Evolutionary conservation across 2,113 vertebrate species (phyloP).

Genomic region (Camarhynchus parvulus): DNA sequence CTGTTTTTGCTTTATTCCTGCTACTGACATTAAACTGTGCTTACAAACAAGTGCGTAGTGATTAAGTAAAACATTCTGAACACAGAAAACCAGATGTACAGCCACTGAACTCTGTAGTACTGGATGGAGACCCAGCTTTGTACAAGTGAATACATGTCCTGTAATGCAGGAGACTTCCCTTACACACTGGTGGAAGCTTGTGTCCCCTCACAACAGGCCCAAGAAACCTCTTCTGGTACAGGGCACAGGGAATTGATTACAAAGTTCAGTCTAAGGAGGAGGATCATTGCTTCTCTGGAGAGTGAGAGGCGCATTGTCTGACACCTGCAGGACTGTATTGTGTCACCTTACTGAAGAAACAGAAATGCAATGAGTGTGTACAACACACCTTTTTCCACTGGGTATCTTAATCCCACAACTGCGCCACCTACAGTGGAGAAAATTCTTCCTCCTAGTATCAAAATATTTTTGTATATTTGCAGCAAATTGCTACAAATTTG

Average conservation of each 20-base stretch:
- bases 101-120: neutral
- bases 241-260: neutral
- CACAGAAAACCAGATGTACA: neutral
- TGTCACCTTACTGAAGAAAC: neutral
- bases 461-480: neutral
- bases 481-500: neutral
- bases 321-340: neutral
- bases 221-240: neutral
- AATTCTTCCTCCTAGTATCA: neutral
- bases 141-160: fast-evolving
- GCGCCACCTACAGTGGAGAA: neutral
- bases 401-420: neutral
- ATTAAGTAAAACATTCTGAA: neutral
- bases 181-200: neutral
- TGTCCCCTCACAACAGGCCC: neutral
- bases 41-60: fast-evolving
- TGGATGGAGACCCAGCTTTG: neutral
- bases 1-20: neutral
- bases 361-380: fast-evolving
- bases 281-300: neutral
- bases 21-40: neutral
- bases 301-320: fast-evolving
- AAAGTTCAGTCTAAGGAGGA: neutral
- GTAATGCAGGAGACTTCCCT: fast-evolving
- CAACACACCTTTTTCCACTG: neutral